Conservation (phyloP, 2,797 vertebrate species). For the Leptatherina wallacei region DNA sequence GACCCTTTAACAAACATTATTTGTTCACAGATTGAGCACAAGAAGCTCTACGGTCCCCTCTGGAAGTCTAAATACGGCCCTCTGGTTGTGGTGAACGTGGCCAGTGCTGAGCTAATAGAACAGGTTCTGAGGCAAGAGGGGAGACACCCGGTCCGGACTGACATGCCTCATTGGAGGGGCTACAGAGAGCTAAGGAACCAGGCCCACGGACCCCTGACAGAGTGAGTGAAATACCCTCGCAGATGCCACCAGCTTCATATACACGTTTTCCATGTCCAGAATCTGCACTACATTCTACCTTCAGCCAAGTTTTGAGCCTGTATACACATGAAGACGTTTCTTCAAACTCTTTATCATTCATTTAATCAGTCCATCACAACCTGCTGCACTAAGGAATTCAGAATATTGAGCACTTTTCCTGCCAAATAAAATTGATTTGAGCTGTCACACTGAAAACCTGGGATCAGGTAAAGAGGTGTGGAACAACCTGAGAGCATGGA, state of each 20-base stretch:
- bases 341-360: background rate
- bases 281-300: background rate
- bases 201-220: conserved; percentile 84
- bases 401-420: background rate
- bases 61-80: conserved; percentile 85
- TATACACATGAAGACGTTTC: background rate
- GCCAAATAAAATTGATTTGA: background rate
- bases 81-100: conserved; percentile 82
- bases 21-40: conserved; percentile 80
- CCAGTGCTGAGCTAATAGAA: conserved; percentile 83
- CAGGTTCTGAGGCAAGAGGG: conserved; percentile 86
- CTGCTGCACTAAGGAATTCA: no score
- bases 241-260: background rate
- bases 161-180: conserved; percentile 86
- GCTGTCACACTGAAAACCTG: background rate
- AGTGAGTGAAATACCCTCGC: conserved; percentile 71
- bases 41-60: conserved; percentile 82
- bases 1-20: background rate
- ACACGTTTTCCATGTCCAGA: background rate
- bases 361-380: no score
- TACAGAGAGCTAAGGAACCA: conserved; percentile 83
- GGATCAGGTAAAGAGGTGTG: no score
- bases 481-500: background rate
- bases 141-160: conserved; percentile 73
- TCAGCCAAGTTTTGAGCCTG: background rate